Evolutionary conservation across 2,888 invertebrate species (phyloP).

Genomic region (Dasysyrphus tricinctus): DNA sequence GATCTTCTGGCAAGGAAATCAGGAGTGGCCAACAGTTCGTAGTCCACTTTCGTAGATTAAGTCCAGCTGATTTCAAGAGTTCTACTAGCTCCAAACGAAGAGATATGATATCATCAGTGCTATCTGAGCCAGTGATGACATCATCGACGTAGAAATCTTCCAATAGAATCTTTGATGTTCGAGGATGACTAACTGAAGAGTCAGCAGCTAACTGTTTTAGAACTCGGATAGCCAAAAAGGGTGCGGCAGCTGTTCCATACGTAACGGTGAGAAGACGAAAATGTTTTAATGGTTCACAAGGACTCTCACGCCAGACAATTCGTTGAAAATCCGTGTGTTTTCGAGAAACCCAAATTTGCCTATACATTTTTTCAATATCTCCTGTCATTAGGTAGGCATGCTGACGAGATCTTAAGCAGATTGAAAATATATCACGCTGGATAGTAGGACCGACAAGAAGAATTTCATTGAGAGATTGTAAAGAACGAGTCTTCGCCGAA

Average conservation of each 20-base stretch:
- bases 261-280: constrained; percentile 54
- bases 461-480: constrained; percentile 51
- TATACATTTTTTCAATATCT: constrained; percentile 70
- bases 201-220: constrained; percentile 43
- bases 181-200: constrained; percentile 55
- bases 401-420: neutral
- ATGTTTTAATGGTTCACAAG: constrained; percentile 5
- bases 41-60: neutral
- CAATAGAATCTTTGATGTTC: constrained; percentile 48
- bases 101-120: constrained; percentile 27
- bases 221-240: constrained; percentile 15
- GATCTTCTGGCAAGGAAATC: neutral
- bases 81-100: constrained; percentile 22
- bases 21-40: constrained; percentile 28
- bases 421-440: neutral
- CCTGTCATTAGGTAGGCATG: constrained; percentile 38
- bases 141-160: constrained; percentile 77
- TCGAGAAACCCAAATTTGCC: constrained; percentile 53
- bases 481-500: constrained; percentile 12
- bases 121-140: constrained; percentile 61
- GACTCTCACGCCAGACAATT: too few species aligned
- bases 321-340: neutral
- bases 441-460: constrained; percentile 55
- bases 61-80: constrained; percentile 6
- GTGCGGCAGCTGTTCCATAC: too few species aligned